phyloP scores from a whole-genome alignment of 2,113 vertebrate species.

The Panthera tigris region DNA sequence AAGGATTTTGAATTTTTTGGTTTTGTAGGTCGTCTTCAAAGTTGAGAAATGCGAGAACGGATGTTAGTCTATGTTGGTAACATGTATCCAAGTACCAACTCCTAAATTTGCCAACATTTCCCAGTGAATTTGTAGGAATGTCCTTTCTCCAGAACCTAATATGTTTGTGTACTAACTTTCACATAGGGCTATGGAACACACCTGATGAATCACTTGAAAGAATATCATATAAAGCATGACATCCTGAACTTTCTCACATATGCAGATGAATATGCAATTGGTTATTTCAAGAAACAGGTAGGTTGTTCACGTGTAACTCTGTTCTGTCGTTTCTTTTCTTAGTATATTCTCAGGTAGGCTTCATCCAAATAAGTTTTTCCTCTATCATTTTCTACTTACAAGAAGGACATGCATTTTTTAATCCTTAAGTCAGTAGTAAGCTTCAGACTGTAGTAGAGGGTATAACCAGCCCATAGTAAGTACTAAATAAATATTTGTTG shows the following conservation, averaged over 20 bases:
- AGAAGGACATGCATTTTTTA: not conserved
- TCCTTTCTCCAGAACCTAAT: conserved; percentile 50
- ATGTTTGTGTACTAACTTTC: conserved; percentile 31
- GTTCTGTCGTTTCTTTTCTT: not conserved
- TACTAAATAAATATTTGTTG: not conserved
- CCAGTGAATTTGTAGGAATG: not conserved
- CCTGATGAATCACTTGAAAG: conserved; percentile 99
- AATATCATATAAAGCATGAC: conserved; percentile 98
- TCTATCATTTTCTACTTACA: not conserved
- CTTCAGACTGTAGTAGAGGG: not conserved
- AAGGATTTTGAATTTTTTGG: conserved; percentile 28
- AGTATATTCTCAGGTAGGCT: not conserved
- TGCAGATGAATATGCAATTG: conserved; percentile 99
- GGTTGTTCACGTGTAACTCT: not conserved
- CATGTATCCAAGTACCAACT: not conserved
- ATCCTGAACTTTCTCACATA: conserved; percentile 98
- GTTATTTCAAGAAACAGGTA: conserved; percentile 99
- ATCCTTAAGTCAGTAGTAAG: not conserved
- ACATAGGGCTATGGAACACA: conserved; percentile 97
- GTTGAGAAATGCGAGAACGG: conserved; percentile 7
- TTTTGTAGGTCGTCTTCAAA: conserved; percentile 28
- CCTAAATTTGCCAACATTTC: not conserved
- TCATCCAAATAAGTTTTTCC: not conserved
- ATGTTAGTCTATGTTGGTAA: not conserved
- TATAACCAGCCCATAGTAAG: not conserved